These are phyloP conservation scores for Torymus texanus DNA, from an alignment of 2,888 invertebrate species.

Conservation along the genomic window DNA sequence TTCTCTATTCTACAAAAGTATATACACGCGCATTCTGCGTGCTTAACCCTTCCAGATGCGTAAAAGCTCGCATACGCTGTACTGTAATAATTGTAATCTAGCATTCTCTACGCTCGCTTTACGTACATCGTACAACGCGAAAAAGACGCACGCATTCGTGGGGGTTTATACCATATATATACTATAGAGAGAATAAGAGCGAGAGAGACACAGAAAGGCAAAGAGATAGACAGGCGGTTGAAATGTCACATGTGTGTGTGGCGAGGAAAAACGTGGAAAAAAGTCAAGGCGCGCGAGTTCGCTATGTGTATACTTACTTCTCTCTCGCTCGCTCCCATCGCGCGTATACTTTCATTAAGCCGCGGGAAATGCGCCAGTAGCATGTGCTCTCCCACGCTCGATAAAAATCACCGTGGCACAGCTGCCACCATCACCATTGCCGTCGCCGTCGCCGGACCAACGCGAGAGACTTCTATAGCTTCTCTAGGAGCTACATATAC, in stretches of 20 bases:
- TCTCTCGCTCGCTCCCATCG: not conserved
- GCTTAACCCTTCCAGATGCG: slow-evolving; percentile 7
- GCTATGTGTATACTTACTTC: not conserved
- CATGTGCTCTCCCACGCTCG: slow-evolving; percentile 64
- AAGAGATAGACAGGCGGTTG: not conserved
- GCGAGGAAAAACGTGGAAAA: slow-evolving; percentile 38
- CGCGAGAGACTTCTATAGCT: slow-evolving; percentile 40
- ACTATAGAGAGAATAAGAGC: too few species aligned
- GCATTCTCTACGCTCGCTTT: not conserved
- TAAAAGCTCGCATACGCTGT: not conserved
- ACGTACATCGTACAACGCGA: too few species aligned
- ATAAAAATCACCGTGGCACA: slow-evolving; percentile 62
- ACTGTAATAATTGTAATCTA: slow-evolving; percentile 13
- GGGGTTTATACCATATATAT: too few species aligned
- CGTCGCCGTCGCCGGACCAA: slow-evolving; percentile 44
- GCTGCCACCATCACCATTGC: slow-evolving; percentile 59
- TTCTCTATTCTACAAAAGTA: too few species aligned
- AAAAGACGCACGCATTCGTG: too few species aligned
- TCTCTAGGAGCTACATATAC: not conserved
- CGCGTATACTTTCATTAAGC: slow-evolving; percentile 37
- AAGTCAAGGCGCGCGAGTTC: not conserved
- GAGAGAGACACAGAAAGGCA: too few species aligned
- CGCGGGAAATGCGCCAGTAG: slow-evolving; percentile 21
- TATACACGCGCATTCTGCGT: too few species aligned
- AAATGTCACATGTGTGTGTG: slow-evolving; percentile 15